These are phyloP conservation scores for Narcine bancroftii DNA, from an alignment of 2,113 vertebrate genomes.

Conservation along the genomic window DNA sequence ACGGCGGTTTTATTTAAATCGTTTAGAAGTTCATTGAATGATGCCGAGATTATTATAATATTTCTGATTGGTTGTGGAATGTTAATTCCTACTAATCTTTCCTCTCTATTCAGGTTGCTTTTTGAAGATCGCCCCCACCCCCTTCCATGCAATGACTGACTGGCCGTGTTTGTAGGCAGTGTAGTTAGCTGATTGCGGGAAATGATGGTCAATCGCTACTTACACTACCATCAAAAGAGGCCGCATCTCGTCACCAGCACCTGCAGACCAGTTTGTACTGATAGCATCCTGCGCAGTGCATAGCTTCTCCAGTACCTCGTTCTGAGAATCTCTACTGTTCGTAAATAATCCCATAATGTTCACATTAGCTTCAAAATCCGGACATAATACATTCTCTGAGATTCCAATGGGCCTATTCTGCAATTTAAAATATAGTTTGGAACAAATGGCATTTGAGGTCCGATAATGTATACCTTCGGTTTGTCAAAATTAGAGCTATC, in stretches of 20 bases:
- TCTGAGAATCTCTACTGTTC: background rate
- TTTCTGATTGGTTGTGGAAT: background rate
- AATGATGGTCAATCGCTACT: constrained; percentile 65
- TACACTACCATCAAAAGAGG: constrained; percentile 76
- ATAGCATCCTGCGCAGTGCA: background rate
- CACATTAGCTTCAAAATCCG: background rate
- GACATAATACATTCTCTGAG: background rate
- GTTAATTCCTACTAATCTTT: background rate
- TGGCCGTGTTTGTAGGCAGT: constrained; percentile 70
- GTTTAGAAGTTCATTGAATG: background rate
- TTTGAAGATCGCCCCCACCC: constrained; percentile 38
- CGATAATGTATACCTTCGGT: background rate
- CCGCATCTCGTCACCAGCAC: constrained; percentile 42
- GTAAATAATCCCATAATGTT: background rate
- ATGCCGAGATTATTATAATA: background rate
- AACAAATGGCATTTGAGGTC: background rate
- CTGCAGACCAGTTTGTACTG: background rate
- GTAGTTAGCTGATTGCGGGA: constrained; percentile 79
- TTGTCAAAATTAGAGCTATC: background rate
- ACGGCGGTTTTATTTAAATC: background rate
- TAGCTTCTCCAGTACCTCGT: background rate
- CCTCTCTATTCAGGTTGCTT: background rate
- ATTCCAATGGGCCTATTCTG: background rate
- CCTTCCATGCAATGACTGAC: background rate
- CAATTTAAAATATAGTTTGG: background rate